Base-by-base conservation (phyloP, 1,140 invertebrate genomes). In the Augochlora pura region DNA sequence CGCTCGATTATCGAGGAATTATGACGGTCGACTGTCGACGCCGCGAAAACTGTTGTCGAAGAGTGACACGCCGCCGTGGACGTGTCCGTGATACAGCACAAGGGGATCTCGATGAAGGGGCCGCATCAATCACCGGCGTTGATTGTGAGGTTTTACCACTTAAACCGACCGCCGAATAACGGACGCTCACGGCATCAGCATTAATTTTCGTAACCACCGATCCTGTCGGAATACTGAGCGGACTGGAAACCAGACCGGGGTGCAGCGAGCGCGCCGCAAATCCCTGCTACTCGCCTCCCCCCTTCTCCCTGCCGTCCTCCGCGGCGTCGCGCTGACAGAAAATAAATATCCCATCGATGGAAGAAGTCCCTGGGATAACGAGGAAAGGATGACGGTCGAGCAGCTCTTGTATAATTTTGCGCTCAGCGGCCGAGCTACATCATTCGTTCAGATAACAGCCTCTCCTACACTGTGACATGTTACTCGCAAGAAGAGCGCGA, bases 121-220 rank as follows among this genome's bases (percentile, higher is more conserved):
- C 8, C 68, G 54, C 74, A 81, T 81, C 75, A 81, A 81, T 81
- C 80, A 81, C 68, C 42, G 23, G 75, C 75, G 67, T 81, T 77
- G 80, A 81, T 81, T 77, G 80, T 60, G 68, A 81, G 75, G 75
- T 81, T 81, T 81, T 78, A 81, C 75, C 80, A 77, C 75, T 81
- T 78, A 81, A 72, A 78, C 80, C 54, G 54, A 66, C 66, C 38
- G 18, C 74, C 79, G 57, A 77, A 77, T 77, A 81, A 77, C 79
- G 67, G 72, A 8, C 74, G 74, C 42, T 46, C 27, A 74, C 77
- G 79, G 73, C 74, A 77, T 77, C 79, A 65, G 79, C 74, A 77
- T 81, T 81, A 81, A 81, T 81, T 81, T 81, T 81, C 79, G 74
- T 77, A 81, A 77, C 79, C 74, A 70, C 79, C 39, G 75, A 81